Evolutionary conservation across 2,888 invertebrate genomes (phyloP), one percentile per base, ranked within the genome.

Genomic region (Eristalis intricaria): DNA sequence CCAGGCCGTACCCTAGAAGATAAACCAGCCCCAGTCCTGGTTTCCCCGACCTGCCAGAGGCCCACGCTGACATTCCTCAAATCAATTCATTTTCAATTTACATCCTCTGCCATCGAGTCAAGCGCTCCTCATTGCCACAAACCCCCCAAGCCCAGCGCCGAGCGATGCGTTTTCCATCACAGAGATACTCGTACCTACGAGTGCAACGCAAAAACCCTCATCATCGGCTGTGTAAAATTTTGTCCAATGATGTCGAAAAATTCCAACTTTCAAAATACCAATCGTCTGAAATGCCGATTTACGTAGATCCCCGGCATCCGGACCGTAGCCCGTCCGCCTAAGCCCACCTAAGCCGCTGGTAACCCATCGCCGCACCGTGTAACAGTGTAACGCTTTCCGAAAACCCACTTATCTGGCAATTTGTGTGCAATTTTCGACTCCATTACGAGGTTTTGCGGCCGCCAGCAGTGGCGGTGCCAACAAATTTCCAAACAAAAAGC

Each of bases 401-500:
- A 60, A 69, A 26, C 60, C 82, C 82, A 82, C 85, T 86, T 86
- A 86, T 77, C 82, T 23, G 78, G 85, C 85, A 86, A 86, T 86
- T 86, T 86, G 85, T 86, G 82, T 82, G 82, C 85, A 86, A 82
- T 82, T 86, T 82, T 82, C 85, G 74, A 86, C 85, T 86, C 82
- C 85, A 86, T 86, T 86, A 86, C 74, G 82, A 78, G 77, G 77
- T 74, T 78, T 78, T 86, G 82, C 38, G 82, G 78, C 71, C 61
- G 26, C 23, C 60, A 7, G 50, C 77, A 76, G 85, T 40, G 82
- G 82, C 74, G 76, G 43, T 26, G 60, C 13, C 15, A 86, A 66
- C 74, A 82, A 78, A 73, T 74, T 85, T 56, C 76, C 63, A 50
- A 74, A 77, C 73, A 73, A 86, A 84, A 82, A 78, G 82, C 38